Conservation (phyloP, 2,113 vertebrate species). For the Ageneiosus marmoratus region DNA sequence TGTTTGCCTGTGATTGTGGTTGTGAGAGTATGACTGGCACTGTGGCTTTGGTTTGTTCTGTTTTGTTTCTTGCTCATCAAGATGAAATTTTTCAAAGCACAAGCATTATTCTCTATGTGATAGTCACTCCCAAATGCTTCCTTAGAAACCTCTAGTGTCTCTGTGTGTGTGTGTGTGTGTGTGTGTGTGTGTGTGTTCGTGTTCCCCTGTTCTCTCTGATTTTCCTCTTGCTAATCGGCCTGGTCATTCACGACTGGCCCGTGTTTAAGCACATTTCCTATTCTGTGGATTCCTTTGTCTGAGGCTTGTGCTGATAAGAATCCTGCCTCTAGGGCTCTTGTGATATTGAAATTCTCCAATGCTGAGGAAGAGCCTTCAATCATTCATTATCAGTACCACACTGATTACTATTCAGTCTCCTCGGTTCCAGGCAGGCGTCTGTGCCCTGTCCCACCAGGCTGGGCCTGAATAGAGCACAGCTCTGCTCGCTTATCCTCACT, state of each 20-base stretch:
- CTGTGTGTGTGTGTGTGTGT: slow-evolving; percentile 38
- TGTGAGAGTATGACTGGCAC: slow-evolving; percentile 21
- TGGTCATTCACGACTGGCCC: slow-evolving; percentile 69
- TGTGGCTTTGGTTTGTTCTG: slow-evolving; percentile 44
- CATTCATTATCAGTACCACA: slow-evolving; percentile 77
- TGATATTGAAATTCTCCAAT: slow-evolving; percentile 79
- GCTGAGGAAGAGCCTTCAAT: slow-evolving; percentile 76
- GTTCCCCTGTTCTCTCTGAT: slow-evolving; percentile 56
- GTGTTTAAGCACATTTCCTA: slow-evolving; percentile 76
- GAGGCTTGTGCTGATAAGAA: slow-evolving; percentile 78
- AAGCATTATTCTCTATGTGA: slow-evolving; percentile 31
- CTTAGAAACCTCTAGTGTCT: slow-evolving; percentile 40
- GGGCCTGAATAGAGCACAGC: slow-evolving; percentile 68
- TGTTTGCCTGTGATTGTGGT: slow-evolving; percentile 55
- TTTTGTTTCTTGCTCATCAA: slow-evolving; percentile 42
- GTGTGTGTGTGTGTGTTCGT: slow-evolving; percentile 30
- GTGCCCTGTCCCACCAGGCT: slow-evolving; percentile 64
- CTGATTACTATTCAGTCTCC: slow-evolving; percentile 78
- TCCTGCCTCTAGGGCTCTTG: slow-evolving; percentile 76
- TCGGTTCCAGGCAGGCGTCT: slow-evolving; percentile 66
- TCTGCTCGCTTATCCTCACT: slow-evolving; percentile 71
- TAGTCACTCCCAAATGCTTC: slow-evolving; percentile 24
- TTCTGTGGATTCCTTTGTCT: slow-evolving; percentile 74
- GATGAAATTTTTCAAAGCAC: slow-evolving; percentile 36
- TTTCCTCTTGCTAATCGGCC: slow-evolving; percentile 73